Evolutionary conservation across 2,113 vertebrate species (phyloP), one percentile per base, ranked within the genome.

Genomic region (Corynorhinus townsendii): DNA sequence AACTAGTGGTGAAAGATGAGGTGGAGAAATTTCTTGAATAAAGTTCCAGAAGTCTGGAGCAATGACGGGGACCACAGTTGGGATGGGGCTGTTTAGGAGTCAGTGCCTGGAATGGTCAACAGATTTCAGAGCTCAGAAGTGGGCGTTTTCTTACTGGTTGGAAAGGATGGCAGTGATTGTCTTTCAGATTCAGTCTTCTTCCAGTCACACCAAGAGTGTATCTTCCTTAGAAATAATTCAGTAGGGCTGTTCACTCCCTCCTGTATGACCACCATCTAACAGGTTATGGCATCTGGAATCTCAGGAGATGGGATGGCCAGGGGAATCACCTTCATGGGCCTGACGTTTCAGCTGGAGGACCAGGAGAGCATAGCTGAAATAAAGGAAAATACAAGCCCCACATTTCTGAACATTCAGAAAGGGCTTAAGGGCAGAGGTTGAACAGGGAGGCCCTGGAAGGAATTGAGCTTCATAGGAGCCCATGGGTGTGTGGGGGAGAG

Each of bases 21-120:
- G 24, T 79, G 26, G 72, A 16, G 28, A 69, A 47, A 85, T 17
- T 54, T 85, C 40, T 75, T 69, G 16, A 91, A 85, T 84, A 49
- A 90, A 89, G 72, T 93, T 92, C 49, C 72, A 88, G 89, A 49
- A 56, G 66, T 52, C 83, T 56, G 52, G 79, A 64, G 45, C 24
- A 15, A 19, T 30, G 30, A 28, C 8, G 10, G 66, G 52, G 30
- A 68, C 15, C n/a, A 43, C 4, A 28, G 14, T 30, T 11, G 49
- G 6, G 5, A 11, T 24, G 24, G 59, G 3, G 16, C 15, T 33
- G 5, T 30, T 16, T 68, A 12, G 30, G 12, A 14, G 49, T 35
- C 75, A 72, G 64, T 10, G 35, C 26, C 43, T 22, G 10, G 26
- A 45, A 15, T 40, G 8, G 15, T 35, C 49, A n/a, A 22, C 0